Percentiles rank a stretch among this genome's conserved stretches.
phyloP scores from a whole-genome alignment of 2,888 invertebrate genomes.

The Fabriciana adippe region DNA sequence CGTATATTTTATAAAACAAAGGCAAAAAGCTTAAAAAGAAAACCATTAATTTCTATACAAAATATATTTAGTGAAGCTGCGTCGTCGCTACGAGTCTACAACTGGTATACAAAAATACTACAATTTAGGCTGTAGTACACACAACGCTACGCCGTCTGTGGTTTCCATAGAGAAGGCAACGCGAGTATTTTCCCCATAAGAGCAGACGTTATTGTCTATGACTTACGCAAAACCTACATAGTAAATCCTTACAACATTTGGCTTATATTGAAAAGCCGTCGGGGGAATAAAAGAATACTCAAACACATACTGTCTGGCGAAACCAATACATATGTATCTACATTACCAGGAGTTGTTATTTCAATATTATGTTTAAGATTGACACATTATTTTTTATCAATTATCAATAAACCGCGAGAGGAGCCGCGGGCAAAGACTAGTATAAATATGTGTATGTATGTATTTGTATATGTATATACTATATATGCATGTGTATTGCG shows the following conservation, averaged over 20 bases:
- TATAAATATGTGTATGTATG: too few species aligned
- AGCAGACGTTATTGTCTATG: constrained; percentile 14
- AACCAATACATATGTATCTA: too few species aligned
- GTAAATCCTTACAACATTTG: constrained; percentile 6
- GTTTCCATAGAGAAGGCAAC: constrained; percentile 8
- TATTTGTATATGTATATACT: neutral
- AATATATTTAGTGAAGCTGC: too few species aligned
- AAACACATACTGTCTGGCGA: neutral
- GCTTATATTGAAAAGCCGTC: neutral
- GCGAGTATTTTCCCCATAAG: neutral
- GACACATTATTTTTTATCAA: too few species aligned
- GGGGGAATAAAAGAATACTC: neutral
- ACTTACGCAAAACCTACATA: neutral
- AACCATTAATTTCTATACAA: too few species aligned
- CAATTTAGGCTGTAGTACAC: constrained; percentile 6
- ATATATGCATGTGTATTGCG: too few species aligned
- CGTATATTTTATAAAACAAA: too few species aligned
- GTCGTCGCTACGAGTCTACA: neutral
- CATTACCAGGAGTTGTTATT: too few species aligned
- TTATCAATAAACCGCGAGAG: too few species aligned
- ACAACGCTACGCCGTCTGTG: constrained; percentile 12
- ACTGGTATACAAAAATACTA: neutral
- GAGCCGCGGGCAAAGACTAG: too few species aligned
- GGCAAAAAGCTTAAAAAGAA: too few species aligned
- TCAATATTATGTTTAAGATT: too few species aligned